Conservation (phyloP, 2,888 invertebrate species). For the Scaptomyza cyrtandrae region DNA sequence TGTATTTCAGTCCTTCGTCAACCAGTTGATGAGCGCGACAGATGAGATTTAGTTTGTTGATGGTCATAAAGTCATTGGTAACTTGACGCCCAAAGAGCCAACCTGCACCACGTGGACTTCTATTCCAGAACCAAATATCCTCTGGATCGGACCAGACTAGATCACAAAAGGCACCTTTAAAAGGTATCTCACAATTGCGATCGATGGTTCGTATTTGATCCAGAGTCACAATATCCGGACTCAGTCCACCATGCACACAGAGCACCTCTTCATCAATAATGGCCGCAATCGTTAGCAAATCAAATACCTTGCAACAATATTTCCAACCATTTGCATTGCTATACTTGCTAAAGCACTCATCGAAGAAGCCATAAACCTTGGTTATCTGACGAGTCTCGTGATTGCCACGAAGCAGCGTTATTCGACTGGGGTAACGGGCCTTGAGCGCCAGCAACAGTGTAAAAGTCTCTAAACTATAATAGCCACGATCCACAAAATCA, state of each 20-base stretch:
- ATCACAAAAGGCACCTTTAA: slow-evolving; percentile 99
- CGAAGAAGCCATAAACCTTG: slow-evolving; percentile 99
- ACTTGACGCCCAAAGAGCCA: slow-evolving; percentile 98
- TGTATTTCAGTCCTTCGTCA: slow-evolving; percentile 98
- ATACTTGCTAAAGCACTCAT: slow-evolving; percentile 99
- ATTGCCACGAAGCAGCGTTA: slow-evolving; percentile 97
- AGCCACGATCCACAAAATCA: slow-evolving; percentile 99
- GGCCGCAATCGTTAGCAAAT: slow-evolving; percentile 97
- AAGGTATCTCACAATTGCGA: slow-evolving; percentile 98
- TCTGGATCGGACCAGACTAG: slow-evolving; percentile 99
- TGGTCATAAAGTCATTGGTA: slow-evolving; percentile 95
- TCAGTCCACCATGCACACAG: slow-evolving; percentile 98
- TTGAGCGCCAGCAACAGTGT: slow-evolving; percentile 97
- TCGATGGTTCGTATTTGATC: slow-evolving; percentile 98
- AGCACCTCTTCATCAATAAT: slow-evolving; percentile 98
- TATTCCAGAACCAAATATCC: slow-evolving; percentile 95
- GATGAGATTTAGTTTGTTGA: slow-evolving; percentile 95
- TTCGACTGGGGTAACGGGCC: slow-evolving; percentile 94
- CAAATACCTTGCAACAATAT: slow-evolving; percentile 98
- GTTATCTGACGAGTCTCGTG: slow-evolving; percentile 99
- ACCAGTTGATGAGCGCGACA: slow-evolving; percentile 99
- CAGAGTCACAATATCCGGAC: slow-evolving; percentile 97
- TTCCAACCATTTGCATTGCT: slow-evolving; percentile 99
- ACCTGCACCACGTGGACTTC: slow-evolving; percentile 97
- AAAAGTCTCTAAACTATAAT: slow-evolving; percentile 99